Percentiles rank a stretch among this genome's conserved stretches.
These are phyloP conservation scores for Otolemur garnettii DNA, from an alignment of 2,113 vertebrate genomes.

Conservation along the genomic window DNA sequence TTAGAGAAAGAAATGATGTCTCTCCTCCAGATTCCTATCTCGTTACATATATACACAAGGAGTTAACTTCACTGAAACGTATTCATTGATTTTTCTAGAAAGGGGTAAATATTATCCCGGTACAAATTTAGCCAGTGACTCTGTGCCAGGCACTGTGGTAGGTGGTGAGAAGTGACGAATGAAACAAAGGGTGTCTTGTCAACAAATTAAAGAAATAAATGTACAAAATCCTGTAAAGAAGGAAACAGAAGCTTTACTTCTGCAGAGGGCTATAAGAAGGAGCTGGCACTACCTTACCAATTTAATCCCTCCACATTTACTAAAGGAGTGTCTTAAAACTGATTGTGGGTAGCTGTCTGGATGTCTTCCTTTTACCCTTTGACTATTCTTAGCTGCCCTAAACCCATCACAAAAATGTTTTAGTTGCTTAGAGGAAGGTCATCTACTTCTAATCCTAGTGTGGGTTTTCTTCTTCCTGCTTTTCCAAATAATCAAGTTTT, in stretches of 20 bases:
- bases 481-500: slow-evolving; percentile 51
- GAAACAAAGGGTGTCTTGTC: slow-evolving; percentile 8
- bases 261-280: not conserved
- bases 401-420: slow-evolving; percentile 25
- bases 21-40: not conserved
- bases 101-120: not conserved
- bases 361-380: slow-evolving; percentile 7
- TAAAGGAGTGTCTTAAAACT: not conserved
- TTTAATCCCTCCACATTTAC: slow-evolving; percentile 37
- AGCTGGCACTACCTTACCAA: not conserved
- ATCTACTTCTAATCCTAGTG: not conserved
- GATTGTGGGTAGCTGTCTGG: not conserved
- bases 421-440: slow-evolving; percentile 19
- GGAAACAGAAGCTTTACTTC: not conserved
- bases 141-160: not conserved
- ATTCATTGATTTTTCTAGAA: slow-evolving; percentile 21
- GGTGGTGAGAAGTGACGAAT: not conserved
- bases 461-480: slow-evolving; percentile 33
- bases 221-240: not conserved
- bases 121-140: not conserved
- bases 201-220: slow-evolving; percentile 53
- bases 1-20: slow-evolving; percentile 3
- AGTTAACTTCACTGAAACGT: slow-evolving; percentile 41
- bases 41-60: not conserved
- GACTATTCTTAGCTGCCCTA: slow-evolving; percentile 39